Conservation (phyloP, 1,140 invertebrate genomes). For the Prorops nasuta region DNA sequence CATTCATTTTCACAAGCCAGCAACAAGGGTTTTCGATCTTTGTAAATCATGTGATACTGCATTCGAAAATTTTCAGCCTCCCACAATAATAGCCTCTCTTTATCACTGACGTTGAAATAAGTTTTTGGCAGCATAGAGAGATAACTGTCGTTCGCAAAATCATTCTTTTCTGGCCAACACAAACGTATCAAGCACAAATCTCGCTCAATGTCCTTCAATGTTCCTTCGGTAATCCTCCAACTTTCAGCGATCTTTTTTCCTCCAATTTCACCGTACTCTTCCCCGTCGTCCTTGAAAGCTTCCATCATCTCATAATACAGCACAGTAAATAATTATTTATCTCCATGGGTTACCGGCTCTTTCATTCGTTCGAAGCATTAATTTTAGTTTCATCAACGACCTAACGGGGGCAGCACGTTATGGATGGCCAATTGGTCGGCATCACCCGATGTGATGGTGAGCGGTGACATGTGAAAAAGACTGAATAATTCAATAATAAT, state of each 20-base stretch:
- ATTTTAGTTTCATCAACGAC: too few relatives aligned
- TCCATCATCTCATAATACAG: neutral
- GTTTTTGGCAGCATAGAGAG: conserved; percentile 64
- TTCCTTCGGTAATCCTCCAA: conserved; percentile 35
- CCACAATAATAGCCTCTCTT: conserved; percentile 74
- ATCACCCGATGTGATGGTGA: too few relatives aligned
- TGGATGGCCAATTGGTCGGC: too few relatives aligned
- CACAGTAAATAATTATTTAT: conserved; percentile 9
- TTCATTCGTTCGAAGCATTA: too few relatives aligned
- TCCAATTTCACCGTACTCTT: too few relatives aligned
- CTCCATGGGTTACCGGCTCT: too few relatives aligned
- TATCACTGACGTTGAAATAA: conserved; percentile 71
- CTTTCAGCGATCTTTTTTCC: too few relatives aligned
- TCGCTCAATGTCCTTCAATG: conserved; percentile 47
- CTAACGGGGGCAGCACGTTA: too few relatives aligned
- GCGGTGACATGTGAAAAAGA: too few relatives aligned
- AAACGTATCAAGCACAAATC: conserved; percentile 57
- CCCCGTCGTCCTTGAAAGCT: conserved; percentile 8
- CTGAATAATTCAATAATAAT: too few relatives aligned
- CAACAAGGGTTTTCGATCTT: conserved; percentile 69
- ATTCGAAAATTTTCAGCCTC: conserved; percentile 81
- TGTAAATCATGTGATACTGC: conserved; percentile 70
- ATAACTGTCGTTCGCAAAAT: conserved; percentile 52
- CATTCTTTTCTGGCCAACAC: conserved; percentile 56
- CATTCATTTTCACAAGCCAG: conserved; percentile 81